These are phyloP conservation scores for Antigone vipio DNA, from an alignment of 2,113 vertebrate genomes.

Conservation along the genomic window DNA sequence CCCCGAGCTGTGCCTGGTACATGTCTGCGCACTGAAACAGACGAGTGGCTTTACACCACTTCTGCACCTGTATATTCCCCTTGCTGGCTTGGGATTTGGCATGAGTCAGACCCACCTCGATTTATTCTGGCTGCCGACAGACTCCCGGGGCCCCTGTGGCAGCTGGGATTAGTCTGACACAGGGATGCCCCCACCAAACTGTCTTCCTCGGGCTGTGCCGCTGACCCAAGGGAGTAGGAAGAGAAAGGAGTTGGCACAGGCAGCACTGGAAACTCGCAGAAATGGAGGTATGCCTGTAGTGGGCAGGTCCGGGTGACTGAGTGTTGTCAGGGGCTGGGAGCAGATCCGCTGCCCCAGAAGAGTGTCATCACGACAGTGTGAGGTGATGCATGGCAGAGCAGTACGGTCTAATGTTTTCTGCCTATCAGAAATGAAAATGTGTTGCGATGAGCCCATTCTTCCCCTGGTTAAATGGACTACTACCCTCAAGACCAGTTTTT, in stretches of 20 bases:
- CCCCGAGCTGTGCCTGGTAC: not conserved
- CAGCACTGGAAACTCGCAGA: not conserved
- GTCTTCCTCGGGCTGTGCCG: not conserved
- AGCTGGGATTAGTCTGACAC: constrained; percentile 2
- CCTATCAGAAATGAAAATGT: not conserved
- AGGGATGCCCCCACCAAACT: not conserved
- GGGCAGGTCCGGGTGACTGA: not conserved
- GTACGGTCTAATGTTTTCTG: not conserved
- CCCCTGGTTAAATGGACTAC: not conserved
- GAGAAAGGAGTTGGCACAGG: not conserved
- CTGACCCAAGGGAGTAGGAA: not conserved
- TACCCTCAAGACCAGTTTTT: not conserved
- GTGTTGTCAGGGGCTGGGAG: not conserved
- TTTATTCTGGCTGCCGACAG: not conserved
- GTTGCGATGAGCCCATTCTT: not conserved
- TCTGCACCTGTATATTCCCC: not conserved
- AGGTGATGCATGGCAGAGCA: not conserved
- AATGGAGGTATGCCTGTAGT: not conserved
- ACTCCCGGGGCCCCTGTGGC: not conserved
- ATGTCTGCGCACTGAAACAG: not conserved
- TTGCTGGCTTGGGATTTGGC: not conserved
- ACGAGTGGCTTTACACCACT: not conserved
- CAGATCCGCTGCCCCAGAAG: not conserved
- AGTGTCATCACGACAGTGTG: not conserved
- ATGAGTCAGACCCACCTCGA: not conserved